Conservation (phyloP, 2,797 vertebrate genomes). For the Epinephelus malabaricus region DNA sequence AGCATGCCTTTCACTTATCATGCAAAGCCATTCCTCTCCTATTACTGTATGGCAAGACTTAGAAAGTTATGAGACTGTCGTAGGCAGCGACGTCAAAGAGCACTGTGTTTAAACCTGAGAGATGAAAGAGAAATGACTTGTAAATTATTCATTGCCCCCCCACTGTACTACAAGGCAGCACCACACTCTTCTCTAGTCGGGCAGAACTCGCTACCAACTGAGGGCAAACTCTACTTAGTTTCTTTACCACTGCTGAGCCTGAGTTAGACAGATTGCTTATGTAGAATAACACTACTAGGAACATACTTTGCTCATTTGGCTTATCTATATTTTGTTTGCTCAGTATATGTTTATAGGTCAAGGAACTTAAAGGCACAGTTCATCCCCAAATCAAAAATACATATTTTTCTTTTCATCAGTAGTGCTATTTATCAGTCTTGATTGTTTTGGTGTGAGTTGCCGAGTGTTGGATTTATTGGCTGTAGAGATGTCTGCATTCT, state of each 20-base stretch:
- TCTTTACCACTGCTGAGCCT: not conserved
- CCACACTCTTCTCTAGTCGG: constrained; percentile 22
- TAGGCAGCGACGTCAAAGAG: constrained; percentile 37
- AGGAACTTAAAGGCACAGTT: not conserved
- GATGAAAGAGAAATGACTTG: constrained; percentile 68
- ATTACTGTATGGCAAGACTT: constrained; percentile 39
- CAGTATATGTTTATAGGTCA: not conserved
- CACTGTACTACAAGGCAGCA: constrained; percentile 40
- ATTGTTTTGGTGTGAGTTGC: no score
- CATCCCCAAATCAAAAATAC: no score
- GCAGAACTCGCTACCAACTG: constrained; percentile 32
- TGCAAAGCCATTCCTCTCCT: constrained; percentile 38
- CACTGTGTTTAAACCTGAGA: constrained; percentile 57
- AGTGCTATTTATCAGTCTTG: no score
- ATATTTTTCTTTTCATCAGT: no score
- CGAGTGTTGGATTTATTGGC: no score
- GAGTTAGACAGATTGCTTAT: not conserved
- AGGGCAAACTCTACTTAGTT: constrained; percentile 7
- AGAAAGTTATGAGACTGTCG: constrained; percentile 31
- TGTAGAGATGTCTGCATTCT: no score
- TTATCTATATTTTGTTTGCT: not conserved
- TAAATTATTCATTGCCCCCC: constrained; percentile 67
- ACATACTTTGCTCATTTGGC: not conserved
- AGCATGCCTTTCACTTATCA: constrained; percentile 59
- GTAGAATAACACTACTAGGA: not conserved